A percentile compares a stretch with the other conserved stretches of the same genome.
Conservation (phyloP, 2,797 vertebrate species). For the Enteromius radiatus region DNA sequence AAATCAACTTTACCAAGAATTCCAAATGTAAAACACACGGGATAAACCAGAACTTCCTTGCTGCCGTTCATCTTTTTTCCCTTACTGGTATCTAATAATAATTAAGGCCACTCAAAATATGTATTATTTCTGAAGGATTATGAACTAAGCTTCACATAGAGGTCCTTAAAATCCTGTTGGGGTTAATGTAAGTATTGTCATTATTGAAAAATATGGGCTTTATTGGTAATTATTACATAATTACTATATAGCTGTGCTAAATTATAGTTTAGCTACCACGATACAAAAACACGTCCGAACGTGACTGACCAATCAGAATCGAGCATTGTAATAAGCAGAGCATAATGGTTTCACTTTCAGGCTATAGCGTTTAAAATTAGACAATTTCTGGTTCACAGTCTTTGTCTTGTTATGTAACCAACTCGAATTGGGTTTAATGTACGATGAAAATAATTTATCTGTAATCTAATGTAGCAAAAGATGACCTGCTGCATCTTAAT, state of each 20-base stretch:
- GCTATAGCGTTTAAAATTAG: neutral
- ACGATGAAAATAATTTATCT: neutral
- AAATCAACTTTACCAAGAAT: neutral
- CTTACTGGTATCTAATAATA: neutral
- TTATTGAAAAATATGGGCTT: neutral
- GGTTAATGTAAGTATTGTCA: neutral
- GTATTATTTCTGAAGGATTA: neutral
- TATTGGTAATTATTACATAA: neutral
- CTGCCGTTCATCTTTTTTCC: neutral
- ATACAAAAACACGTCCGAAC: neutral
- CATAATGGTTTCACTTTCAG: conserved; percentile 4
- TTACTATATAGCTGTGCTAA: too few relatives aligned
- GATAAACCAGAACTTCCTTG: neutral
- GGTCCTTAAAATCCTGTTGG: neutral
- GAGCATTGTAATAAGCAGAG: neutral
- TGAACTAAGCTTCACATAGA: neutral
- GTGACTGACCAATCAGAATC: neutral
- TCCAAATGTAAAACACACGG: neutral
- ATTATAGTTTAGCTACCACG: too few relatives aligned
- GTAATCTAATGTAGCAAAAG: neutral
- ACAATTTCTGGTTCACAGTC: neutral
- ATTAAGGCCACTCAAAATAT: neutral
- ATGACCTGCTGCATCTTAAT: neutral
- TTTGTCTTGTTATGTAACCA: too few relatives aligned
- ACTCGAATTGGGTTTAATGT: neutral